A percentile compares a stretch with the other conserved stretches of the same genome.
Evolutionary conservation across 2,797 vertebrate genomes (phyloP).

Genomic region (Mustela erminea): DNA sequence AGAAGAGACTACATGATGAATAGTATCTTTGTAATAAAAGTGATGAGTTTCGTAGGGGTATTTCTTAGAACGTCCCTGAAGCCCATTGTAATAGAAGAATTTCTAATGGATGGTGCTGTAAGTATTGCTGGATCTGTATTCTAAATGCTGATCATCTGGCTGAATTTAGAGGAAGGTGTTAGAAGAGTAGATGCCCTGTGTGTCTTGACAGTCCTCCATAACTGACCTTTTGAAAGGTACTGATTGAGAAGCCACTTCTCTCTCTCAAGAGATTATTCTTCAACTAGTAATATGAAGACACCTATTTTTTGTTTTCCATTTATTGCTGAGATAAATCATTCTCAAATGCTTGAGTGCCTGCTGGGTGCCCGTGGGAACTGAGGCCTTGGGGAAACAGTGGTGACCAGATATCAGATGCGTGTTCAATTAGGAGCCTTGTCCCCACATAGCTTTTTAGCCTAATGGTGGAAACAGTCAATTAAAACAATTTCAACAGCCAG

Average conservation of each 20-base stretch:
- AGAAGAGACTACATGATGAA: not conserved
- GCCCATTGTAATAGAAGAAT: slow-evolving; percentile 3
- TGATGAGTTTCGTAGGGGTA: not conserved
- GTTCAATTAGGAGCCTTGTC: not conserved
- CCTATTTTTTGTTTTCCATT: slow-evolving; percentile 1
- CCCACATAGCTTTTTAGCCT: not conserved
- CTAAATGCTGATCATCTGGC: not conserved
- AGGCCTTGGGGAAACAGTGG: not conserved
- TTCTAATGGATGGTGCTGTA: not conserved
- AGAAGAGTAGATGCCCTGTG: not conserved
- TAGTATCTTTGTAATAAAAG: slow-evolving; percentile 29
- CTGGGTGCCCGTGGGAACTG: not conserved
- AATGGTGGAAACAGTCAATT: not conserved
- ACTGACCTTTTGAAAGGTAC: not conserved
- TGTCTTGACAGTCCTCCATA: not conserved
- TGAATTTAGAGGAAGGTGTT: slow-evolving; percentile 3
- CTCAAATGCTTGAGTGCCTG: not conserved
- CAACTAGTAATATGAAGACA: not conserved
- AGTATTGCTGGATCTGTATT: not conserved
- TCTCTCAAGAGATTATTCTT: not conserved
- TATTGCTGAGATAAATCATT: not conserved
- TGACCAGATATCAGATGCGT: not conserved
- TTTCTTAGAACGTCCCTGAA: not conserved
- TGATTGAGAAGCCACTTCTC: not conserved
- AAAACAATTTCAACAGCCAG: not conserved